Evolutionary conservation across 2,888 invertebrate genomes (phyloP), one percentile per base, ranked within the genome.

Genomic region (Arrhopalites spinosus): DNA sequence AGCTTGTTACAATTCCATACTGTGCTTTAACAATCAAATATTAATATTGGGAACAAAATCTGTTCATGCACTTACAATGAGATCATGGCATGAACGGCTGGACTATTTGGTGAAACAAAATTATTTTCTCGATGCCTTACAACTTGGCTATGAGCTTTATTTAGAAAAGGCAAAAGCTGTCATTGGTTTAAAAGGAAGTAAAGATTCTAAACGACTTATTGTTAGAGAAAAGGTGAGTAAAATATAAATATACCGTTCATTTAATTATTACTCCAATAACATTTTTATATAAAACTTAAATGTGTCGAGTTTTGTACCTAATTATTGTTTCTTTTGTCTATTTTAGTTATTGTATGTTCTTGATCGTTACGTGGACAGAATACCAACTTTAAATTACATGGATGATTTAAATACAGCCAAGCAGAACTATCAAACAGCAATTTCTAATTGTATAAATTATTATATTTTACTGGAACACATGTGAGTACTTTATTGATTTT

Each of bases 1-100:
- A 79, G 92, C 92, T 0, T 92, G 92, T 84, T 92, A 92, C 84
- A 91, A 92, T 84, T 91, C 92, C 75, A 87, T 92, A 68, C 88
- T 90, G 50, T 89, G 89, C 81, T 89, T 89, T 83, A 90, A 90
- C 61, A 90, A 90, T 76, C 92, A 92, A 84, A 86, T 92, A 74
- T 86, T 92, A 71, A 84, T 92, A 67, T 86, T 93, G 69, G 94
- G 94, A 3, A 91, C 88, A 2, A 88, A 88, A 81, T 87, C 88
- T 77, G 92, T 82, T 88, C 93, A 78, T 83, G 86, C 86, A 81
- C 86, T 88, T 84, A 87, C 85, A 25, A 84, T 88, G 78, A 83
- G 88, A 43, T 85, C 85, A 1, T 88, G 88, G 88, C 84, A 84
- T 71, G 87, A 88, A 85, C 83, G 88, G 69, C 83, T 88, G 15